Base-by-base conservation (phyloP, 2,797 vertebrate species). In the Tachyglossus aculeatus region DNA sequence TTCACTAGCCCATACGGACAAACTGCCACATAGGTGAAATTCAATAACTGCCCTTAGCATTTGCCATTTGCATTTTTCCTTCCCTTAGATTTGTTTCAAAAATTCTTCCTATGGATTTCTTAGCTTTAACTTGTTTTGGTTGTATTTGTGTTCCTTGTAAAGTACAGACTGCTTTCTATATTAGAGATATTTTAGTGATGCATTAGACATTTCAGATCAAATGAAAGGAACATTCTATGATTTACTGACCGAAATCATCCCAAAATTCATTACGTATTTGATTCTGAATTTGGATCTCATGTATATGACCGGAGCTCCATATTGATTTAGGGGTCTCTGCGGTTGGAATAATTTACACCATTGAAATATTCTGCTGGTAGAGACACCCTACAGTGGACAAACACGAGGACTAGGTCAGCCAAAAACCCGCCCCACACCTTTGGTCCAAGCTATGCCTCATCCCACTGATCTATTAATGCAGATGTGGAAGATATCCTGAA, bases 361-460 rank as follows among this genome's bases (percentile, higher is more conserved):
- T 66, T 64, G 56, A 71, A 63, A 57, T 1, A 14, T 50, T 51
- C n/a, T 59, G 22, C 32, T 39, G 41, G 33, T 71, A 55, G 5
- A n/a, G 16, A 2, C 33, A 56, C 5, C 63, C 81, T 69, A 34
- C 65, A 36, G n/a, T 43, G 37, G 66, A 1, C 67, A 21, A 67
- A 51, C 37, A 63, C 36, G 61, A 81, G 75, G 80, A 84, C 77
- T 24, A 39, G 13, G 27, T n/a, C n/a, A n/a, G 33, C 18, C 19
- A 12, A 71, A 60, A 4, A 50, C 37, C 56, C 34, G 53, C 5
- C 66, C 76, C 10, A n/a, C n/a, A n/a, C 63, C 61, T 62, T 69
- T 73, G 6, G 59, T 53, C 36, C 71, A 47, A 34, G 50, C 22
- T 62, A 56, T 53, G 68, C 67, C 25, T 52, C 52, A 34, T 78